Evolutionary conservation across 2,888 invertebrate species (phyloP).

Genomic region (Trissolcus brochymenae): DNA sequence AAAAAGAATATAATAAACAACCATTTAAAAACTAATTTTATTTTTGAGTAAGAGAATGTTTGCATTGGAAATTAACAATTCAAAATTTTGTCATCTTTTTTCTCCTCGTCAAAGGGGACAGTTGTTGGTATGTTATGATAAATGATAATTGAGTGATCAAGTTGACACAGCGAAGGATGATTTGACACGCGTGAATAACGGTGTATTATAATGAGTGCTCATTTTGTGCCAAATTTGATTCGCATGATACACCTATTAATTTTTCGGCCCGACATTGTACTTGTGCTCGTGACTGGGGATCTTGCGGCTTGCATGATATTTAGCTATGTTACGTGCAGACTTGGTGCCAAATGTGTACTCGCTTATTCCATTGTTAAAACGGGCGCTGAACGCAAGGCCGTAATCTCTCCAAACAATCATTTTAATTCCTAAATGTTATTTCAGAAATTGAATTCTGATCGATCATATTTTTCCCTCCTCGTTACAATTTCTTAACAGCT

Average conservation of each 20-base stretch:
- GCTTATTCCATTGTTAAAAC: constrained; percentile 10
- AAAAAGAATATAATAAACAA: too few relatives aligned
- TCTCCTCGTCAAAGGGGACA: not conserved
- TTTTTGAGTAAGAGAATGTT: too few relatives aligned
- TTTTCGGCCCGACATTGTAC: not conserved
- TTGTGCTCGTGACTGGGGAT: not conserved
- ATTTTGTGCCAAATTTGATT: constrained; percentile 19
- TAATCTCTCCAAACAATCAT: constrained; percentile 11
- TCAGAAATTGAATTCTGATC: not conserved
- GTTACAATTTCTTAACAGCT: too few relatives aligned
- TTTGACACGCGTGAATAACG: constrained; percentile 3
- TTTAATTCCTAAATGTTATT: not conserved
- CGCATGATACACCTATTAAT: constrained; percentile 10
- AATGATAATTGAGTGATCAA: not conserved
- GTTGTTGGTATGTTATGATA: not conserved
- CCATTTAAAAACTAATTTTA: too few relatives aligned
- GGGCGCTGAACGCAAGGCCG: constrained; percentile 11
- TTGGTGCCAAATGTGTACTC: constrained; percentile 24
- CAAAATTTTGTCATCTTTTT: too few relatives aligned
- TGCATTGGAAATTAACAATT: too few relatives aligned
- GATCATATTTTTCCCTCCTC: too few relatives aligned
- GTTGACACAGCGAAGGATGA: not conserved
- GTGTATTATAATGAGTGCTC: not conserved
- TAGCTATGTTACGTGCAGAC: constrained; percentile 4
- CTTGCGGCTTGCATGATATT: constrained; percentile 14